Base-by-base conservation (phyloP, 1,140 invertebrate species). In the Planococcus citri region DNA sequence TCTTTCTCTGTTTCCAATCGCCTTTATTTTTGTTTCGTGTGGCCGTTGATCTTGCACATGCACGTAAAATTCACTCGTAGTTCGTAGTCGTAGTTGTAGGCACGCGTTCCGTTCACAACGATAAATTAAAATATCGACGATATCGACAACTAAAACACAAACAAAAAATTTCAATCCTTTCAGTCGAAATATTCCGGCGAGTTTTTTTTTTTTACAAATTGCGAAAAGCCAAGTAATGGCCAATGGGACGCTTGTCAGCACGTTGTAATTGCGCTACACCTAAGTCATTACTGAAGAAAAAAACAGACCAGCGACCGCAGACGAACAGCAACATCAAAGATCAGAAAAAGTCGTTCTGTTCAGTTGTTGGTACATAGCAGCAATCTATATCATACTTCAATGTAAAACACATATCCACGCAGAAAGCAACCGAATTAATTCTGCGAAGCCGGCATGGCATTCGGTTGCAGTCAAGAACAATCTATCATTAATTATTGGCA, bases 231-330 rank as follows among this genome's bases (percentile, higher is more conserved):
- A n/a, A 51, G 17, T 9, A 51, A 51, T 51, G 17, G n/a, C 41
- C 33, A 51, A 14, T 51, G 10, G 12, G n/a, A 51, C 41, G 41
- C 41, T 51, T 51, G 41, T 51, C 41, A 51, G 41, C 41, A 51
- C 41, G 41, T 51, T 51, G 41, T 51, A 51, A 51, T 51, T 51
- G 41, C 41, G 41, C 41, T 51, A 51, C 41, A 51, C 41, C 41
- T 51, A 51, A 51, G 17, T 51, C 41, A 51, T 51, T 51, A 51
- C 41, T 51, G 41, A 51, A 51, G 41, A 51, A 51, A 51, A 33
- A 51, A 51, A 51, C 41, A 51, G 41, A 51, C 41, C n/a, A 17
- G 41, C n/a, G n/a, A 51, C 17, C 41, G 41, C 41, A 51, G 41
- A 51, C 41, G 41, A 51, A 51, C 41, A 51, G 41, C 41, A 51